Percentiles rank a stretch among this genome's conserved stretches.
Evolutionary conservation across 1,140 invertebrate genomes (phyloP).

Genomic region (Aphelenchoides avenae): DNA sequence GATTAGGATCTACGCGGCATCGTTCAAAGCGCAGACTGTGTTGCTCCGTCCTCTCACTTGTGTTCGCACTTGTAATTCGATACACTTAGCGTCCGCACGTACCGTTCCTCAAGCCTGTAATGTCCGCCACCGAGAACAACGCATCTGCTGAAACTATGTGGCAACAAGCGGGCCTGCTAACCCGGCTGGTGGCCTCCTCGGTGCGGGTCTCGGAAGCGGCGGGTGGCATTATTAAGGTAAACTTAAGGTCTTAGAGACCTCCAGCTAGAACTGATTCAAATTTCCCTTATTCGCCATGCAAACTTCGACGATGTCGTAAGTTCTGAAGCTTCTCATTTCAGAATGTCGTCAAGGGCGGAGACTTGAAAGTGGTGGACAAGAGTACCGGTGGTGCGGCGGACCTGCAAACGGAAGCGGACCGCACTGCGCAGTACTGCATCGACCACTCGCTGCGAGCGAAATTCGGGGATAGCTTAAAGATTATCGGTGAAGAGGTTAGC

Average conservation of each 20-base stretch:
- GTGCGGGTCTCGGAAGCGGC: constrained; percentile 50
- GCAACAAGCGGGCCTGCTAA: constrained; percentile 42
- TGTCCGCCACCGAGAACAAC: too few species aligned
- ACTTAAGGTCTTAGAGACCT: not conserved
- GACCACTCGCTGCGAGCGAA: constrained; percentile 75
- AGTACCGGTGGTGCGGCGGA: constrained; percentile 75
- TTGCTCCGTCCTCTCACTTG: too few species aligned
- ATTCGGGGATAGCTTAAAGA: constrained; percentile 65
- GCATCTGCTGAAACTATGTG: constrained; percentile 50
- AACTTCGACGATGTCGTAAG: not conserved
- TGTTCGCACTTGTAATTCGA: too few species aligned
- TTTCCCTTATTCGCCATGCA: constrained; percentile 1
- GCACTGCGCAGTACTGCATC: constrained; percentile 77
- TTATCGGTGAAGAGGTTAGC: constrained; percentile 85
- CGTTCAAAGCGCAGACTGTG: too few species aligned
- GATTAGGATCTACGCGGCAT: too few species aligned
- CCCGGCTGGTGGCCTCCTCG: constrained; percentile 48
- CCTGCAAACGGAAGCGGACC: constrained; percentile 92
- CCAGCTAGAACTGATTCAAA: constrained; percentile 5
- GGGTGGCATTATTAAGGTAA: constrained; percentile 51
- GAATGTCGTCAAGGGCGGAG: constrained; percentile 45
- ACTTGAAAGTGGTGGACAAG: constrained; percentile 56
- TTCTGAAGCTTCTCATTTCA: constrained; percentile 25
- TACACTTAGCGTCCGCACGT: too few species aligned
- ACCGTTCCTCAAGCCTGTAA: too few species aligned